Base-by-base conservation (phyloP, 92 coral and sea anemone genomes). In the Zoanthus solanderi region DNA sequence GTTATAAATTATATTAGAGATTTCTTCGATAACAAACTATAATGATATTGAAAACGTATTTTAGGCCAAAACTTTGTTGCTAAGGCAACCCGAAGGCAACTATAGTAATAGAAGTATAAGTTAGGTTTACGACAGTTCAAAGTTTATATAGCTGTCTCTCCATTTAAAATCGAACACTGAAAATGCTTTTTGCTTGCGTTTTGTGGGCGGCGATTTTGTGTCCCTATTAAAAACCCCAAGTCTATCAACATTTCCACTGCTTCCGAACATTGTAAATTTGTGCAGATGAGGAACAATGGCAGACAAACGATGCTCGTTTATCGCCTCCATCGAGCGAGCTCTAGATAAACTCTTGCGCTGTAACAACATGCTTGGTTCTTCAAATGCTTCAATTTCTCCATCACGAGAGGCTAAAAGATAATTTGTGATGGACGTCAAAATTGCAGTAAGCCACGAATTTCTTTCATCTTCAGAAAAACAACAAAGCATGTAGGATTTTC, bases 391-490 rank as follows among this genome's bases (percentile, higher is more conserved):
- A 1, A 89, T 61, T 69, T 91, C 92, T 10, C 98, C 98, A 53
- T 93, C 96, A 66, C 92, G 94, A 15, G 83, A 78, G 37, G 90
- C 92, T 53, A 95, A 71, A 46, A 95, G 76, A 52, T 91, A 93
- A 31, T 95, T 93, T 2, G 96, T 87, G 11, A 97, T 90, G 29
- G 99, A 96, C 34, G 99, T 95, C 58, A 97, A 83, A 17, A 97
- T 91, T 47, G 99, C 98, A 31, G 98, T 92, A 83, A 97, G 90
- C 99, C 99, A 97, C 0, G 94, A 87, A 74, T 97, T 95, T 75
- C 99, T 71, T 84, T 97, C 99, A 5, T 97, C 99, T 56, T 91
- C 96, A 6, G 99, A 95, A 87, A 97, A 97, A 78, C 99, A 95
- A 67, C 98, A 97, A 15, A 97, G 81, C 15, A 88, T 89, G 75